These are phyloP conservation scores for Euproctis similis DNA, from an alignment of 2,888 invertebrate species.

Conservation along the genomic window DNA sequence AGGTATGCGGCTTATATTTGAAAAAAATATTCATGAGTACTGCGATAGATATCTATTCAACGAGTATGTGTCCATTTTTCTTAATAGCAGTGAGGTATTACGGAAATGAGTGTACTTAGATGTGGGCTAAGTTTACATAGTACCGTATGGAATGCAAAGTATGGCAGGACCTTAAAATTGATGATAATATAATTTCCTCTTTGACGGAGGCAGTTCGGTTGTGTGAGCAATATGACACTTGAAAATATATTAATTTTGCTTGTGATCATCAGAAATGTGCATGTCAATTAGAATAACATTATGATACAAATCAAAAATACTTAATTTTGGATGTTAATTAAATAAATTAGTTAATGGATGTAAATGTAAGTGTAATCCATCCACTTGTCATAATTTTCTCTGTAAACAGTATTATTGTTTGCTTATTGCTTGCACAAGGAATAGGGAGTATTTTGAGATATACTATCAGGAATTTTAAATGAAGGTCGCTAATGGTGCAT, in stretches of 20 bases:
- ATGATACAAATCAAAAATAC: slow-evolving; percentile 21
- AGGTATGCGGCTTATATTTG: slow-evolving; percentile 29
- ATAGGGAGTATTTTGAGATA: slow-evolving; percentile 35
- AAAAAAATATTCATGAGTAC: no score
- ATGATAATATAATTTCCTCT: slow-evolving; percentile 32
- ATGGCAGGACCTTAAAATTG: slow-evolving; percentile 31
- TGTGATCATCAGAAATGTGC: slow-evolving; percentile 28
- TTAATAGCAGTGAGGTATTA: slow-evolving; percentile 42
- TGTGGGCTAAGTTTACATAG: slow-evolving; percentile 37
- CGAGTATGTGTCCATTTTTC: slow-evolving; percentile 37
- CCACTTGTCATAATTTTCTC: slow-evolving; percentile 36
- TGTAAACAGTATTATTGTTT: slow-evolving; percentile 57
- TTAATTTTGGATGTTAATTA: slow-evolving; percentile 20
- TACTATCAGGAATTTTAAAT: slow-evolving; percentile 29
- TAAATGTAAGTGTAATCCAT: slow-evolving; percentile 26
- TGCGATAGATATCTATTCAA: slow-evolving; percentile 29
- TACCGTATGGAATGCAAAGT: slow-evolving; percentile 32
- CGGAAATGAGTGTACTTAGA: slow-evolving; percentile 44
- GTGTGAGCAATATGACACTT: slow-evolving; percentile 51
- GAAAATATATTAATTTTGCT: slow-evolving; percentile 16
- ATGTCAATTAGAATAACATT: slow-evolving; percentile 55
- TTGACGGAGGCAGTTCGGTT: slow-evolving; percentile 33
- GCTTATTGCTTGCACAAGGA: slow-evolving; percentile 55
- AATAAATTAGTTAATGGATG: slow-evolving; percentile 21
- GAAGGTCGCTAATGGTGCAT: slow-evolving; percentile 65